Conservation (phyloP, 2,113 vertebrate species). For the Tragelaphus buxtoni region DNA sequence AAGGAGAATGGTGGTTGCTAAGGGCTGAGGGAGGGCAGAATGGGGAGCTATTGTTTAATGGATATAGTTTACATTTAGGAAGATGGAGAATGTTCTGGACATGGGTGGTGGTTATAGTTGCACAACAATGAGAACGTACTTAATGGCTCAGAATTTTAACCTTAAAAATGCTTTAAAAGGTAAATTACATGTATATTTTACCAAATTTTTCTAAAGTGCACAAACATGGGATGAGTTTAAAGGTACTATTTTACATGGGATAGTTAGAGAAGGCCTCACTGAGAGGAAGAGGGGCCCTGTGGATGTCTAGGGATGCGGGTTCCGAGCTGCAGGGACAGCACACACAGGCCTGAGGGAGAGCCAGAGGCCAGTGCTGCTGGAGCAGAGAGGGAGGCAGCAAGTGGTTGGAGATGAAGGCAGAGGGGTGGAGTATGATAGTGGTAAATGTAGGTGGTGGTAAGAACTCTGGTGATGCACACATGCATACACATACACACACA, state of each 20-base stretch:
- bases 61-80: background rate
- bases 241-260: background rate
- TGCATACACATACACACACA: background rate
- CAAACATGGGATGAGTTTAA: background rate
- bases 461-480: background rate
- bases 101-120: background rate
- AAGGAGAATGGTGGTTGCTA: background rate
- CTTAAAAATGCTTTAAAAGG: background rate
- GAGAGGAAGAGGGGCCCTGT: background rate
- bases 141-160: background rate
- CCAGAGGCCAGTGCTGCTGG: background rate
- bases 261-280: background rate
- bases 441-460: background rate
- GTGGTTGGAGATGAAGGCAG: background rate
- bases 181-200: background rate
- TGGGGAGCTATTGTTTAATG: background rate
- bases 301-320: background rate
- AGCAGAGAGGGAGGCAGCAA: background rate
- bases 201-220: background rate
- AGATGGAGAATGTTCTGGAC: background rate
- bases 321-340: background rate
- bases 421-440: fast-evolving
- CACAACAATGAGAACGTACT: background rate
- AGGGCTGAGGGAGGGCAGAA: background rate
- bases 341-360: background rate